Base-by-base conservation (phyloP, 2,797 vertebrate genomes). In the Sphenopsis melanotis region DNA sequence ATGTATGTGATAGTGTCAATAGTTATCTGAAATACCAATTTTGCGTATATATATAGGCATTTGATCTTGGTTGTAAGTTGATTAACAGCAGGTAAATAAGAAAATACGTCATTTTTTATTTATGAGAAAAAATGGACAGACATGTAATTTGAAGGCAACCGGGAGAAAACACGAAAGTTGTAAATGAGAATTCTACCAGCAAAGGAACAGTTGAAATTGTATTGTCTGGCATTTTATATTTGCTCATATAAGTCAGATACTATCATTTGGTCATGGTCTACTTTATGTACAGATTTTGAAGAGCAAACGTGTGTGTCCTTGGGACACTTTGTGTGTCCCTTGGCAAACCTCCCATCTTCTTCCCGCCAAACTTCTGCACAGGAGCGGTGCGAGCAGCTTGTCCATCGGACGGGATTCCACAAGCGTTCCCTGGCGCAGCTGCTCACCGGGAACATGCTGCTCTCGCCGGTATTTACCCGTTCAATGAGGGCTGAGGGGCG, bases 381-480 rank as follows among this genome's bases (percentile, higher is more conserved):
- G 32, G 17, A 57, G 29, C 3, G 4, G 23, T 4, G 21, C 2
- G 41, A 56, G 42, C 24, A 41, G 0, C 26, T 19, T 2, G 9
- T 29, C 19, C n/a, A 22, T 9, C 1, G 26, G 24, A 10, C 6
- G 27, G 3, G 0, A 26, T 64, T 52, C 20, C n/a, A 68, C 0
- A 7, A 2, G 1, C 10, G 26, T 24, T 64, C 55, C 57, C 14
- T 29, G 46, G 9, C 42, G 2, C 42, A 20, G 42, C 9, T 7
- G 3, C 52, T 47, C 11, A 6, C 11, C 16, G 3, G 3, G 50
- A 52, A 12, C 17, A 6, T 8, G 1, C 10, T 6, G 37, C 49
- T 60, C 27, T 12, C 1, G 1, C 27, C 64, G 20, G 16, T 1
- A 2, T 12, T 15, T 3, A 3, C 5, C 1, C 17, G 4, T n/a